phyloP scores from a whole-genome alignment of 2,113 vertebrate species.

The Aphyosemion australe region DNA sequence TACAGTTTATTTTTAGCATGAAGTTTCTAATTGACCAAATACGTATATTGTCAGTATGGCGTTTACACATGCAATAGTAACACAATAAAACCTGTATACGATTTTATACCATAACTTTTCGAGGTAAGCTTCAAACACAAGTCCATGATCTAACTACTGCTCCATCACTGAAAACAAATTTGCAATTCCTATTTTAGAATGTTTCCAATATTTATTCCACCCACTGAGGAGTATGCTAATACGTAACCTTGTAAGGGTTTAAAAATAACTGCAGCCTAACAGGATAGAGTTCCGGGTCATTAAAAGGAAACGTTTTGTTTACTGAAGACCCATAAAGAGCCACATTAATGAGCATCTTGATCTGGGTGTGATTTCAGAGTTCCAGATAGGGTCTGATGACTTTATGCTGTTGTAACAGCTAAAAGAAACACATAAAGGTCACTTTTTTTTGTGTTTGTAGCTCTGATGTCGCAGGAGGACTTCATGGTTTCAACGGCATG shows the following conservation, averaged over 20 bases:
- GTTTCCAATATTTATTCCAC: slow-evolving; percentile 7
- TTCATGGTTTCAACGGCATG: slow-evolving; percentile 78
- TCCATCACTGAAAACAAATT: background rate
- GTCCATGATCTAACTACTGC: background rate
- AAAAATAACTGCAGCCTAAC: slow-evolving; percentile 1
- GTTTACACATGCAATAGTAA: too few relatives aligned
- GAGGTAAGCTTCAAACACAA: too few relatives aligned
- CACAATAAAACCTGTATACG: too few relatives aligned
- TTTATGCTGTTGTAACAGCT: background rate
- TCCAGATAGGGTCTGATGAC: background rate
- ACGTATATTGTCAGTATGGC: too few relatives aligned
- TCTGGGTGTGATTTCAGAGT: background rate
- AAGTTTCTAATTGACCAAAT: too few relatives aligned
- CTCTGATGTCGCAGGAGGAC: slow-evolving; percentile 66
- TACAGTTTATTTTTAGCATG: too few relatives aligned
- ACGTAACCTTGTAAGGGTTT: background rate
- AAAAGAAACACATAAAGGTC: background rate
- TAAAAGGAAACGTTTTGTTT: slow-evolving; percentile 15
- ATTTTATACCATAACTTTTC: too few relatives aligned
- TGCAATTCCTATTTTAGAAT: background rate
- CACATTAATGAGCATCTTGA: background rate
- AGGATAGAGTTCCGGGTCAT: slow-evolving; percentile 1
- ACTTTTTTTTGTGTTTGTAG: slow-evolving; percentile 44
- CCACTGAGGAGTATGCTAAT: background rate
- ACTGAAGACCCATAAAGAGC: background rate